Percentiles rank a stretch among this genome's conserved stretches.
These are phyloP conservation scores for Papilio gigon DNA, from an alignment of 2,888 invertebrate species.

Conservation along the genomic window DNA sequence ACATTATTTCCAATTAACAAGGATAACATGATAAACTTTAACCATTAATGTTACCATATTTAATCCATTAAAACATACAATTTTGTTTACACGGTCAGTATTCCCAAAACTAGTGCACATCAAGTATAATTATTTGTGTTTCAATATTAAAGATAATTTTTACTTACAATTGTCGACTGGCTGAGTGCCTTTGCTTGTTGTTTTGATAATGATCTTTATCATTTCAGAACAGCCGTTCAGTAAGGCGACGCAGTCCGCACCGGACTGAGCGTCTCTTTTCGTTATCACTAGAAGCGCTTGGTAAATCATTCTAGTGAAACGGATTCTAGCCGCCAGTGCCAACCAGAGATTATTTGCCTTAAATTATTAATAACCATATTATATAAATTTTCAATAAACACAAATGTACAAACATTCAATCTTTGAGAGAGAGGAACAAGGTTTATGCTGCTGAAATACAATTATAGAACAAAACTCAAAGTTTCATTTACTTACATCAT, in stretches of 20 bases:
- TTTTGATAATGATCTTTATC: slow-evolving; percentile 90
- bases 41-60: too few species aligned
- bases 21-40: too few species aligned
- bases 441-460: too few species aligned
- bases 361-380: slow-evolving; percentile 44
- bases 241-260: slow-evolving; percentile 90
- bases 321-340: slow-evolving; percentile 90
- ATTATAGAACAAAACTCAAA: too few species aligned
- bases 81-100: too few species aligned
- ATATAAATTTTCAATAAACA: too few species aligned
- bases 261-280: slow-evolving; percentile 84
- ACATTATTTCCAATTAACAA: too few species aligned
- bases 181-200: slow-evolving; percentile 86
- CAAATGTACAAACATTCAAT: too few species aligned
- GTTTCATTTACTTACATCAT: slow-evolving; percentile 66
- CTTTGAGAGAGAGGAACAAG: too few species aligned
- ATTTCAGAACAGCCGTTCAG: slow-evolving; percentile 91
- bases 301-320: slow-evolving; percentile 93
- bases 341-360: slow-evolving; percentile 76
- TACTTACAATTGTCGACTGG: slow-evolving; percentile 84
- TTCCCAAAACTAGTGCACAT: too few species aligned
- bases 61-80: too few species aligned
- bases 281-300: slow-evolving; percentile 88
- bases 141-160: background rate
- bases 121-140: too few species aligned